phyloP scores from a whole-genome alignment of 2,797 vertebrate species.

The Parotocinclus haroldoi region DNA sequence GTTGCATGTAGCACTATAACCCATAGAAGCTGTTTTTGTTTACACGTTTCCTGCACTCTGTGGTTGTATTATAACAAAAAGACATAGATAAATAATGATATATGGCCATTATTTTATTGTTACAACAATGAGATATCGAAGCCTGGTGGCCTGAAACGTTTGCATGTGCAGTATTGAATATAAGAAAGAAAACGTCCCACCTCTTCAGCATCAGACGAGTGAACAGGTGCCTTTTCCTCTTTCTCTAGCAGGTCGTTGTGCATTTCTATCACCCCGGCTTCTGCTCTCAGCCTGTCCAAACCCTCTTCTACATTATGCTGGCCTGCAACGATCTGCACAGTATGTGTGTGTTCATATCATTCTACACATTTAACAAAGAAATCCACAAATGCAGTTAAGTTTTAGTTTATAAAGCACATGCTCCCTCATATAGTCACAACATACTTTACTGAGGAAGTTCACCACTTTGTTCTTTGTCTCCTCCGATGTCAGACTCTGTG shows the following conservation, averaged over 20 bases:
- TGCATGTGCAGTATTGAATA: neutral
- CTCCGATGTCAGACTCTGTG: constrained; percentile 81
- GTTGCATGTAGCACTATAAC: too few relatives aligned
- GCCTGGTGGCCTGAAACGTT: too few relatives aligned
- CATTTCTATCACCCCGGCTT: constrained; percentile 60
- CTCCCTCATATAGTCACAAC: neutral
- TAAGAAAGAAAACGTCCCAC: constrained; percentile 6
- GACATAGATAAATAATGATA: too few relatives aligned
- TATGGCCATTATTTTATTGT: too few relatives aligned
- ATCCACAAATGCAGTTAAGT: neutral
- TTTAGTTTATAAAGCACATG: neutral
- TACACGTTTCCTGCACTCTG: too few relatives aligned
- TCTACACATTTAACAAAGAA: neutral
- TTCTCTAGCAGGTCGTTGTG: constrained; percentile 55
- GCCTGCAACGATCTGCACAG: constrained; percentile 50
- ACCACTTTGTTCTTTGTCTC: constrained; percentile 84
- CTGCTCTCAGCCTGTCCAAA: constrained; percentile 71
- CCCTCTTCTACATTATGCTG: constrained; percentile 67
- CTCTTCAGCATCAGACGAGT: constrained; percentile 25
- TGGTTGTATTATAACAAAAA: too few relatives aligned
- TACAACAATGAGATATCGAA: too few relatives aligned
- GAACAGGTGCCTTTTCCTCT: constrained; percentile 12
- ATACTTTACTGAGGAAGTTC: constrained; percentile 90
- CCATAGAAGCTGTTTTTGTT: too few relatives aligned
- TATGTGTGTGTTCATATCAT: neutral